phyloP scores from a whole-genome alignment of 2,888 invertebrate genomes.

The Noctua fimbriata region DNA sequence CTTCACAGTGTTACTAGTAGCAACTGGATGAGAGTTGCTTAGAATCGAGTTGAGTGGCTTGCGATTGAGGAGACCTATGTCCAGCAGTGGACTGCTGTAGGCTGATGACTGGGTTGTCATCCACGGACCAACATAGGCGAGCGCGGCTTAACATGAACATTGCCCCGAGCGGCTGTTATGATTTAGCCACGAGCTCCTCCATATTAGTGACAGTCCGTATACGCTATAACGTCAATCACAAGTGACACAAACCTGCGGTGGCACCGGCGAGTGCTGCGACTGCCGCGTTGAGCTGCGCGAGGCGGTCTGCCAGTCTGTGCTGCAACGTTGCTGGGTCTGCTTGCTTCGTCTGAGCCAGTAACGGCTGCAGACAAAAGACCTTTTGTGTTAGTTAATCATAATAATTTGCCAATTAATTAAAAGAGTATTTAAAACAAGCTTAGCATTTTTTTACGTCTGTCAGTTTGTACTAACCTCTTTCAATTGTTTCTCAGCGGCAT shows the following conservation, averaged over 20 bases:
- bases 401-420: neutral
- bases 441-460: neutral
- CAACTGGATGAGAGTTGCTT: too few relatives aligned
- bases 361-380: conserved; percentile 22
- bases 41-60: too few relatives aligned
- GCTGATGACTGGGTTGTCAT: too few relatives aligned
- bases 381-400: neutral
- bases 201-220: neutral
- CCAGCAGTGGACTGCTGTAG: too few relatives aligned
- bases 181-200: too few relatives aligned
- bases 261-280: conserved; percentile 64
- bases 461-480: conserved; percentile 55
- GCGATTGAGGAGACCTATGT: too few relatives aligned
- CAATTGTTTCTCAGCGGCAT: conserved; percentile 65
- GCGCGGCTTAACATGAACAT: too few relatives aligned
- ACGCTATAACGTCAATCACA: neutral
- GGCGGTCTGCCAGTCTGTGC: conserved; percentile 47
- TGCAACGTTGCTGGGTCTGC: conserved; percentile 54
- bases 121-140: too few relatives aligned
- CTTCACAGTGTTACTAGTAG: too few relatives aligned
- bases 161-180: too few relatives aligned
- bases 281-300: conserved; percentile 69
- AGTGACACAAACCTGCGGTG: conserved; percentile 18
- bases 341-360: conserved; percentile 20
- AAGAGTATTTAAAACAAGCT: too few relatives aligned